These are phyloP conservation scores for Hippolais icterina DNA, from an alignment of 2,113 vertebrate species.

Conservation along the genomic window DNA sequence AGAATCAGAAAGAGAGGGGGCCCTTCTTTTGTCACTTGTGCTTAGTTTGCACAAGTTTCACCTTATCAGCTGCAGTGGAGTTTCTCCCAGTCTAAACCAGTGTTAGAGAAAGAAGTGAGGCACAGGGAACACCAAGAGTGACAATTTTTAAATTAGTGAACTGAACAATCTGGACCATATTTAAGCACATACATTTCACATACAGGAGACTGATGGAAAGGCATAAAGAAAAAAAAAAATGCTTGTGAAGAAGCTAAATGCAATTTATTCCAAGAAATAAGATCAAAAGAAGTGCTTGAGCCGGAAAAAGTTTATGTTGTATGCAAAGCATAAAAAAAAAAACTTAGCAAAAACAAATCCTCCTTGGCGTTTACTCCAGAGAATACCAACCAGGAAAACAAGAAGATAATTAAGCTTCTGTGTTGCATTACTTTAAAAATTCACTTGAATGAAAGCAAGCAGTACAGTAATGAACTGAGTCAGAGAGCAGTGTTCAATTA, in stretches of 20 bases:
- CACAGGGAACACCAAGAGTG: neutral
- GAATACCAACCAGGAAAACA: neutral
- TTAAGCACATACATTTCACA: neutral
- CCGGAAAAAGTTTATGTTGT: neutral
- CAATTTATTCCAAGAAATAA: neutral
- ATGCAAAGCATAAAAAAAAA: neutral
- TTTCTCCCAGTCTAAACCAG: neutral
- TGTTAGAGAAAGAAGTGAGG: neutral
- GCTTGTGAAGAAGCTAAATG: neutral
- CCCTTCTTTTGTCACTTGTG: neutral
- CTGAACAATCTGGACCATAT: neutral
- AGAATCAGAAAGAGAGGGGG: neutral
- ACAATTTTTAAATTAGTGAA: neutral
- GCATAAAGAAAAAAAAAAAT: neutral
- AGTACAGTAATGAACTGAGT: conserved; percentile 24
- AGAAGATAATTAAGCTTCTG: conserved; percentile 58
- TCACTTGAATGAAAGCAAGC: conserved; percentile 31
- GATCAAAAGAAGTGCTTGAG: neutral
- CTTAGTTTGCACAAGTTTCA: neutral
- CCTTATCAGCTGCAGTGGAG: neutral
- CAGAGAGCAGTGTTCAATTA: conserved; percentile 36
- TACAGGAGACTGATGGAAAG: neutral
- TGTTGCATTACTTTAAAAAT: conserved; percentile 54
- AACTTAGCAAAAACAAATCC: neutral
- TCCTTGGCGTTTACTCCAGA: conserved; percentile 11